A percentile compares a stretch with the other conserved stretches of the same genome.
Conservation (phyloP, 2,113 vertebrate species). For the Amphilophus citrinellus region DNA sequence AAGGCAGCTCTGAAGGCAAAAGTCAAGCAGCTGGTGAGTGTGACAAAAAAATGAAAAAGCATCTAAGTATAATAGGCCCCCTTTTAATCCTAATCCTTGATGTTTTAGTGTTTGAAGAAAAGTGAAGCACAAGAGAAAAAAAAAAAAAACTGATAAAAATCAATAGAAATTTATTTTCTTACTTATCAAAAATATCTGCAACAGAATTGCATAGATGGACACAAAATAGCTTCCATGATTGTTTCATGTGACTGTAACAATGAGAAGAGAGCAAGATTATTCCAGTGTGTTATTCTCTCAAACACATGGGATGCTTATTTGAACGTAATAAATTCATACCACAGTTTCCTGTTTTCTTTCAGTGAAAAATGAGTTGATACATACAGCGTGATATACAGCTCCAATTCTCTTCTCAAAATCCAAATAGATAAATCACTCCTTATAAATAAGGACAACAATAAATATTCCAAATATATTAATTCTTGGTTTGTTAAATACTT, state of each 20-base stretch:
- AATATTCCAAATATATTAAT: constrained; percentile 82
- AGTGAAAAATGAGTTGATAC: not conserved
- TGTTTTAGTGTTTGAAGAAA: constrained; percentile 6
- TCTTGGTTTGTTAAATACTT: constrained; percentile 61
- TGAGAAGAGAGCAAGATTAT: constrained; percentile 13
- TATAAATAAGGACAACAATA: constrained; percentile 70
- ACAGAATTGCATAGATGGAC: constrained; percentile 81
- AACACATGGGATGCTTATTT: not conserved
- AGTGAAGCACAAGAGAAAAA: not conserved
- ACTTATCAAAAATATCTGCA: constrained; percentile 79
- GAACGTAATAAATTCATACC: constrained; percentile 5
- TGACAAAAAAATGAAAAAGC: too few species aligned
- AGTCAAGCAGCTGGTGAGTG: not conserved
- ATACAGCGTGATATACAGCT: not conserved
- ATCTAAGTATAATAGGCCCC: too few species aligned
- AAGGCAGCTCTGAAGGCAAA: not conserved
- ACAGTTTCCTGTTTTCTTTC: not conserved
- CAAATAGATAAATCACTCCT: constrained; percentile 42
- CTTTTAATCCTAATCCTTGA: not conserved
- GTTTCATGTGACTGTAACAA: constrained; percentile 53
- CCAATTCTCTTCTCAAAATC: constrained; percentile 23
- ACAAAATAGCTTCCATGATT: constrained; percentile 59
- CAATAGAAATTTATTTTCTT: constrained; percentile 76
- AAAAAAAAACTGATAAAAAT: constrained; percentile 52
- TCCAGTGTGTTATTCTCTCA: not conserved